Conservation (phyloP, 2,797 vertebrate genomes). For the Kryptopterus vitreolus region DNA sequence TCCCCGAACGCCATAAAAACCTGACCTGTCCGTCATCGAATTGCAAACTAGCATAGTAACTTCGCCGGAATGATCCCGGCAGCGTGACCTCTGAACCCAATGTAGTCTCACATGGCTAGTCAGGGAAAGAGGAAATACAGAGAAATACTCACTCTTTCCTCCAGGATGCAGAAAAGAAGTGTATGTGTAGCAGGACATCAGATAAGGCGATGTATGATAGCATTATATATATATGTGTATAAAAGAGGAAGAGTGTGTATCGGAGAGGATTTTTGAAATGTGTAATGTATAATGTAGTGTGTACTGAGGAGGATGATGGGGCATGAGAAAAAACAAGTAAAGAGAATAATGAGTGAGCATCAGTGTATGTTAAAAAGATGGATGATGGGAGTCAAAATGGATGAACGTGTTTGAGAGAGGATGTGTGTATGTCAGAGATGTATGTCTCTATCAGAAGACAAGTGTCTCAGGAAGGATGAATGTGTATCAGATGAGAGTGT, state of each 20-base stretch:
- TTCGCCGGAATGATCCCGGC: constrained; percentile 58
- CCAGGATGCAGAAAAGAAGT: constrained; percentile 24
- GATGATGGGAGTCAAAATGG: too few relatives aligned
- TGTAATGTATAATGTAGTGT: neutral
- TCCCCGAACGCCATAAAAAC: neutral
- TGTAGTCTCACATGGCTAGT: constrained; percentile 27
- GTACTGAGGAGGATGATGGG: neutral
- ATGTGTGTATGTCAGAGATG: neutral
- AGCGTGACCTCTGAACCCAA: constrained; percentile 54
- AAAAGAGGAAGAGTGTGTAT: neutral
- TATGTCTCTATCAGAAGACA: neutral
- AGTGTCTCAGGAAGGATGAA: neutral
- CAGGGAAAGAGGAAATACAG: constrained; percentile 64
- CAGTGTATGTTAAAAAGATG: too few relatives aligned
- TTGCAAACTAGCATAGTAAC: constrained; percentile 49
- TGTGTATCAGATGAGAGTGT: neutral
- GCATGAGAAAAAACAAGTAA: too few relatives aligned
- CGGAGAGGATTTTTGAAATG: too few relatives aligned
- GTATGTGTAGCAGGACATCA: neutral
- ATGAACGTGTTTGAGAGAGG: neutral
- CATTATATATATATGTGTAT: too few relatives aligned
- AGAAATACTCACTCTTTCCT: constrained; percentile 54
- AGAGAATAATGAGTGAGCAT: too few relatives aligned
- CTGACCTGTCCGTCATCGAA: constrained; percentile 50
- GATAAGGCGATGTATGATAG: too few relatives aligned